phyloP scores from a whole-genome alignment of 2,888 invertebrate species.

The Criorhina ranunculi region DNA sequence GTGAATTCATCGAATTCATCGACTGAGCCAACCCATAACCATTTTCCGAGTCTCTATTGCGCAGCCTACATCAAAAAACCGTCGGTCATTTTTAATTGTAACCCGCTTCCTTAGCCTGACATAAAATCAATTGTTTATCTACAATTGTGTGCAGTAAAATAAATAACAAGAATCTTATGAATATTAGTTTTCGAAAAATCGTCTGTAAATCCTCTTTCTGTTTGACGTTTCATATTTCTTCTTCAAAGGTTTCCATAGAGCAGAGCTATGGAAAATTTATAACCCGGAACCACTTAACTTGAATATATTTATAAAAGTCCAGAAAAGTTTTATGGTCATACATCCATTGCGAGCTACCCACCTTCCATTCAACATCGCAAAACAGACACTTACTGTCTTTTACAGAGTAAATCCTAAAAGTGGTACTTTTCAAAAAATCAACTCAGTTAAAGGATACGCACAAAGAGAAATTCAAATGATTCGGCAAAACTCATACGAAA shows the following conservation, averaged over 20 bases:
- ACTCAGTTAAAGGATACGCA: not conserved
- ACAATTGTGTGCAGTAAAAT: too few species aligned
- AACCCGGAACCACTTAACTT: constrained; percentile 8
- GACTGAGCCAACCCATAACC: too few species aligned
- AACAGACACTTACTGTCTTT: constrained; percentile 4
- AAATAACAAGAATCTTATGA: not conserved
- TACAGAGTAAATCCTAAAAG: constrained; percentile 19
- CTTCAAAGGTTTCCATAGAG: not conserved
- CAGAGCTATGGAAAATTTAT: not conserved
- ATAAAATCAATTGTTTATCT: too few species aligned
- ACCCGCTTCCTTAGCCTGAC: too few species aligned
- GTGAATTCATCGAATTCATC: too few species aligned
- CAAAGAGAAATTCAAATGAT: constrained; percentile 41
- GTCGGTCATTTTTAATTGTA: too few species aligned
- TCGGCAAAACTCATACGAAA: not conserved
- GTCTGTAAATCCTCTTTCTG: not conserved
- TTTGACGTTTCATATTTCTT: constrained; percentile 3
- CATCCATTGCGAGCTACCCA: not conserved
- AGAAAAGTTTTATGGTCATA: not conserved
- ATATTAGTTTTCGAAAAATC: not conserved
- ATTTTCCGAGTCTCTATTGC: too few species aligned
- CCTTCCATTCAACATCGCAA: not conserved
- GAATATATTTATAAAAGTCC: constrained; percentile 14
- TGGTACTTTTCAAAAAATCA: constrained; percentile 15
- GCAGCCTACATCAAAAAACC: too few species aligned